Evolutionary conservation across 2,797 vertebrate species (phyloP), one percentile per base, ranked within the genome.

Genomic region (Phalloptychus januarius): DNA sequence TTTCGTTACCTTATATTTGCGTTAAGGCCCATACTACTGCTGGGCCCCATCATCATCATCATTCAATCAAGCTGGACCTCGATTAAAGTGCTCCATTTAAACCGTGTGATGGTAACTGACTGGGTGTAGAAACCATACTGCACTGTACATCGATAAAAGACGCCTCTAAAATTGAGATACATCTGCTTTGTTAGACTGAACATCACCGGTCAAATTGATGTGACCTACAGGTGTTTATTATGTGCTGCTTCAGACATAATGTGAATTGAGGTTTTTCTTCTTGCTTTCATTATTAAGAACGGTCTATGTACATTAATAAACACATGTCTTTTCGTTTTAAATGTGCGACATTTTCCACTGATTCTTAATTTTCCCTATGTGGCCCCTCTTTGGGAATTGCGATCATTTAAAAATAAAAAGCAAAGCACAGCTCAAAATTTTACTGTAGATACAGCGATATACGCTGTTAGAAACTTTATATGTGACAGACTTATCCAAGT

Each of bases 1-100:
- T 44, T 77, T 72, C 74, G 72, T 80, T 89, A 79, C 81, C 71
- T 72, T 76, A 42, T 56, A 71, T 78, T 76, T 76, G 79, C 28
- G 85, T 44, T 71, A 45, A 92, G 92, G 93, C 93, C 93, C 72
- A 36, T 45, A 85, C 73, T 84, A 33, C 72, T 79, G 86, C 81
- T 40, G 87, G 87, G 85, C 90, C 92, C 78, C 31, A 58, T 58
- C 54, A 80, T 80, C 54, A 80, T 80, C 56, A 61, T 83, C 56
- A 75, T 63, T 82, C 61, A 83, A 81, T 48, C 50, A 63, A 84
- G 70, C 80, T 78, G 56, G 33, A 13, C 38, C 74, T 58, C 44
- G 36, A 33, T 79, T 54, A 50, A 56, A 11, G 25, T 8, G 25
- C 3, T 50, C 1, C 15, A 46, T 81, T 75, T 38, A 28, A 31